Conservation (phyloP, 2,113 vertebrate genomes). For the Crotalus helleri region DNA sequence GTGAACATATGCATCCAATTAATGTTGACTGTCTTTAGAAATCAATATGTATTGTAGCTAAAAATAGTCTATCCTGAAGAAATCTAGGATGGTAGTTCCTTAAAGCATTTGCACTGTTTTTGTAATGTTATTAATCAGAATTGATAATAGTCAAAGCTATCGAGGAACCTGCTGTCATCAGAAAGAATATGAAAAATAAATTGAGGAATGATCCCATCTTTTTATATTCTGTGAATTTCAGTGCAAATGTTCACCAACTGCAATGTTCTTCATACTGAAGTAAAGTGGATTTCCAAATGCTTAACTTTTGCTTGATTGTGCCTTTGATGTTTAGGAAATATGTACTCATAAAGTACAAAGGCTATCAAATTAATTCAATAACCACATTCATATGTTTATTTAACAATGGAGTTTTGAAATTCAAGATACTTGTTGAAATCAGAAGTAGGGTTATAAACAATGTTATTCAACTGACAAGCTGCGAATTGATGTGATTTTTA, state of each 20-base stretch:
- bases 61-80: slow-evolving; percentile 18
- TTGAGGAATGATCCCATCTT: not conserved
- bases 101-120: not conserved
- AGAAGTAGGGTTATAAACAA: slow-evolving; percentile 29
- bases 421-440: not conserved
- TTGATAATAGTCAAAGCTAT: not conserved
- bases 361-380: not conserved
- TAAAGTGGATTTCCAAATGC: not conserved
- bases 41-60: slow-evolving; percentile 23
- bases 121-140: not conserved
- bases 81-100: not conserved
- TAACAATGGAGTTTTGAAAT: not conserved
- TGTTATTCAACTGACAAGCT: slow-evolving; percentile 33
- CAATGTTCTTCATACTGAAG: not conserved
- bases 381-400: not conserved
- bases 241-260: not conserved
- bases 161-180: not conserved
- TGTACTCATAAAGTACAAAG: not conserved
- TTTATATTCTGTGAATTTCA: not conserved
- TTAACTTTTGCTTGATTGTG: not conserved
- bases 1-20: not conserved
- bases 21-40: slow-evolving; percentile 29
- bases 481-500: slow-evolving; percentile 12
- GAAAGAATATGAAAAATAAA: not conserved
- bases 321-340: not conserved